Percentiles rank a stretch among this genome's conserved stretches.
phyloP scores from a whole-genome alignment of 2,888 invertebrate genomes.

The Ormyrus labotus region DNA sequence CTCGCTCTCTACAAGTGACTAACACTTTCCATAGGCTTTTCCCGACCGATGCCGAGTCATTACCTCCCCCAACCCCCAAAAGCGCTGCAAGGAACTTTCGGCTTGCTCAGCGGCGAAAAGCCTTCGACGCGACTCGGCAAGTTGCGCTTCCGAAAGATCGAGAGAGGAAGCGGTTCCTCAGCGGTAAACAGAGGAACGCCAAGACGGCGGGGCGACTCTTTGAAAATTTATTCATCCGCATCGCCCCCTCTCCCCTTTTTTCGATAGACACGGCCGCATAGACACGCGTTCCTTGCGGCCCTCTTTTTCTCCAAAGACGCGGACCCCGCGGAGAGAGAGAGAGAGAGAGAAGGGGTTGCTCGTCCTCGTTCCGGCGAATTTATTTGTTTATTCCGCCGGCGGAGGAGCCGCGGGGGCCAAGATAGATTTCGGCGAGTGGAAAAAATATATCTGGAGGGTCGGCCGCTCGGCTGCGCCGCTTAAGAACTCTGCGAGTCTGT shows the following conservation, averaged over 20 bases:
- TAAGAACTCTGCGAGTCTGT: neutral
- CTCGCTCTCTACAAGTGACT: too few species aligned
- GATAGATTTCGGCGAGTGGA: constrained; percentile 24
- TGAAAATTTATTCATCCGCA: constrained; percentile 33
- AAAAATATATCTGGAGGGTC: constrained; percentile 27
- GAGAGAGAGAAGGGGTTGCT: neutral
- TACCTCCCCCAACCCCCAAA: neutral
- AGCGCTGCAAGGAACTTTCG: neutral
- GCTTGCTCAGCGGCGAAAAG: constrained; percentile 12
- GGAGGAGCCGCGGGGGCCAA: neutral
- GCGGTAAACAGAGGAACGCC: neutral
- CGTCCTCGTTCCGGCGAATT: constrained; percentile 12
- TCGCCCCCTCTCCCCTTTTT: too few species aligned
- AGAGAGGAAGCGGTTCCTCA: too few species aligned
- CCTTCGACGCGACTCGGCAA: neutral
- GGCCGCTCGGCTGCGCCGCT: neutral
- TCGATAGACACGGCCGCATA: too few species aligned
- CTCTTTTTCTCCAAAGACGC: too few species aligned
- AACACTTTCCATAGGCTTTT: neutral
- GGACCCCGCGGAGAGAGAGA: too few species aligned
- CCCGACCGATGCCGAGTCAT: constrained; percentile 19
- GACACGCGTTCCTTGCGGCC: too few species aligned
- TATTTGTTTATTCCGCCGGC: constrained; percentile 49
- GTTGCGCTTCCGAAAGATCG: neutral
- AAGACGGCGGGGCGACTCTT: neutral